These are phyloP conservation scores for Gobio occitaniae DNA, from an alignment of 2,797 vertebrate species.

Conservation along the genomic window DNA sequence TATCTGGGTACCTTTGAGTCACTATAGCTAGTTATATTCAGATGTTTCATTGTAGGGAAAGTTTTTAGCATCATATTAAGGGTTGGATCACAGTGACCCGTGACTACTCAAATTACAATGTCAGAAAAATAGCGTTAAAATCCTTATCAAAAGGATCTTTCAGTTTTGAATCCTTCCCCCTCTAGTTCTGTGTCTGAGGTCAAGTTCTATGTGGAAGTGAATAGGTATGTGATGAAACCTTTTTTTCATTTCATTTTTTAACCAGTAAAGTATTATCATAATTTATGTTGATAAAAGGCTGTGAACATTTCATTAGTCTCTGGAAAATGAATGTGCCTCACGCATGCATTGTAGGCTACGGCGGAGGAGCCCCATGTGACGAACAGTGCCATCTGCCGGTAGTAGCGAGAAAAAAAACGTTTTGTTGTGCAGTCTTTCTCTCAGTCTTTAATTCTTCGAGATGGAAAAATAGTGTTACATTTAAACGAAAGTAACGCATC, in stretches of 20 bases:
- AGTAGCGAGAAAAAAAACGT: background rate
- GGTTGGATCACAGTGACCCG: background rate
- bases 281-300: background rate
- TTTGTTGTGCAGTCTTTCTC: background rate
- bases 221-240: background rate
- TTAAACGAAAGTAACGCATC: background rate
- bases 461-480: background rate
- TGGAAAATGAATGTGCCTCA: background rate
- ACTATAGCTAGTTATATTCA: background rate
- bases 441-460: background rate
- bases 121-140: background rate
- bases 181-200: background rate
- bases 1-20: background rate
- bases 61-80: background rate
- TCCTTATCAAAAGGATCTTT: background rate
- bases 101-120: background rate
- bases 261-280: background rate
- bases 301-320: background rate
- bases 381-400: conserved; percentile 77
- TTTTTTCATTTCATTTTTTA: background rate
- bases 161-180: background rate
- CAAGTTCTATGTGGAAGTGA: background rate
- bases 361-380: conserved; percentile 53
- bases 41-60: background rate
- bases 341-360: background rate